Evolutionary conservation across 2,888 invertebrate species (phyloP).

Genomic region (Drosophila monieri): DNA sequence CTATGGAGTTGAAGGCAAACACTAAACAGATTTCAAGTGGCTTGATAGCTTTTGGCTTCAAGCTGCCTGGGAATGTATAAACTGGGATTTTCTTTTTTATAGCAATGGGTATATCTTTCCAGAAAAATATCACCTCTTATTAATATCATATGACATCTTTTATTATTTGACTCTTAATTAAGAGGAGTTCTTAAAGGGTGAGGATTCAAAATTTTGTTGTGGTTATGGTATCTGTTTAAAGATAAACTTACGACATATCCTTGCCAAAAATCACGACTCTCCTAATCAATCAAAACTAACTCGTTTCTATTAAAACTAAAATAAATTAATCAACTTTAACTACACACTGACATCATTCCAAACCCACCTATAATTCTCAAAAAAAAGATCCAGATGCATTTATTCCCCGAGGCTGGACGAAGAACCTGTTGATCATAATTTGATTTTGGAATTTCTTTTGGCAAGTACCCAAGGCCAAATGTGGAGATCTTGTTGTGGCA

Average conservation of each 20-base stretch:
- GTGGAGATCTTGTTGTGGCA: conserved; percentile 41
- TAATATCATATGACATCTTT: too few relatives aligned
- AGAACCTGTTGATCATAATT: conserved; percentile 44
- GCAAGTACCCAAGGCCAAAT: conserved; percentile 41
- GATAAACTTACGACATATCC: background rate
- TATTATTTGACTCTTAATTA: background rate
- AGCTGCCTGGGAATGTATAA: conserved; percentile 20
- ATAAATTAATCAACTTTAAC: conserved; percentile 7
- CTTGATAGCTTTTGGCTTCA: conserved; percentile 27
- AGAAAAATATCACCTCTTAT: too few relatives aligned
- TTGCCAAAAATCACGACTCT: background rate
- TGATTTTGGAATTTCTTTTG: conserved; percentile 38
- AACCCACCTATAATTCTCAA: background rate
- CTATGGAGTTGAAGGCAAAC: conserved; percentile 71
- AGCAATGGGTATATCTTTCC: background rate
- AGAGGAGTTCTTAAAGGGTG: background rate
- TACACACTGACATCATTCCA: background rate
- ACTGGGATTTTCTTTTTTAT: conserved; percentile 7
- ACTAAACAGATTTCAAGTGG: conserved; percentile 47
- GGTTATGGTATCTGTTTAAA: too few relatives aligned
- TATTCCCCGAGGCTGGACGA: conserved; percentile 12
- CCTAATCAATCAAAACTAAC: conserved; percentile 1
- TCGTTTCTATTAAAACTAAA: conserved; percentile 1
- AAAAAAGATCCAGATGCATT: conserved; percentile 12
- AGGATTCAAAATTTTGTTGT: too few relatives aligned